Evolutionary conservation across 1,140 invertebrate genomes (phyloP).

Genomic region (Stegodyphus dumicola): DNA sequence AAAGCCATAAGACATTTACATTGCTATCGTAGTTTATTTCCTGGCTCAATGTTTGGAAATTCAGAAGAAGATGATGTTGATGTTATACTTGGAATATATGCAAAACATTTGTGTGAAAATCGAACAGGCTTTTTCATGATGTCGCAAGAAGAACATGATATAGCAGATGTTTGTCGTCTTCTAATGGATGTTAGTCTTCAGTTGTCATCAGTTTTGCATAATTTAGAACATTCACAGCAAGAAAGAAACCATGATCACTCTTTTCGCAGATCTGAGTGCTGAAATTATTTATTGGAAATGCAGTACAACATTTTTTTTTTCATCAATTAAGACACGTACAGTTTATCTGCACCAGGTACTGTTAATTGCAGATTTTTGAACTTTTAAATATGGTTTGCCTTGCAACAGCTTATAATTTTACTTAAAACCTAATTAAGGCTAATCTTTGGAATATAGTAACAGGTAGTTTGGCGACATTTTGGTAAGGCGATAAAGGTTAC

Average conservation of each 20-base stretch:
- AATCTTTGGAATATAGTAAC: no score
- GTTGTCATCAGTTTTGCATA: slow-evolving; percentile 73
- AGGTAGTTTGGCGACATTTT: no score
- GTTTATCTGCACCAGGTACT: no score
- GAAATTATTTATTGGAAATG: not conserved
- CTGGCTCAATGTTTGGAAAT: slow-evolving; percentile 72
- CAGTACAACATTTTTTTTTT: no score
- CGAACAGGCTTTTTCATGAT: slow-evolving; percentile 76
- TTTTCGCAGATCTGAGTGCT: slow-evolving; percentile 56
- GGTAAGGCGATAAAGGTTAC: no score
- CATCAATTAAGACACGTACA: no score
- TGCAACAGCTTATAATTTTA: no score
- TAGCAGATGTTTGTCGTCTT: slow-evolving; percentile 75
- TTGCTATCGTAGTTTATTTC: slow-evolving; percentile 74
- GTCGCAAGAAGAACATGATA: slow-evolving; percentile 74
- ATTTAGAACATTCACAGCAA: slow-evolving; percentile 65
- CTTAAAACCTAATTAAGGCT: no score
- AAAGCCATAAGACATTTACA: slow-evolving; percentile 76
- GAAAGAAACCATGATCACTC: slow-evolving; percentile 45
- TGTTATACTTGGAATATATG: slow-evolving; percentile 79
- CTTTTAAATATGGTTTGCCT: no score
- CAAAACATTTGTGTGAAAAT: slow-evolving; percentile 77
- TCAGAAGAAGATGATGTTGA: slow-evolving; percentile 73
- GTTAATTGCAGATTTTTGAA: no score
- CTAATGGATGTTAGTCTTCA: slow-evolving; percentile 78